phyloP scores from a whole-genome alignment of 2,888 invertebrate genomes.

The Drosophila prostipennis region DNA sequence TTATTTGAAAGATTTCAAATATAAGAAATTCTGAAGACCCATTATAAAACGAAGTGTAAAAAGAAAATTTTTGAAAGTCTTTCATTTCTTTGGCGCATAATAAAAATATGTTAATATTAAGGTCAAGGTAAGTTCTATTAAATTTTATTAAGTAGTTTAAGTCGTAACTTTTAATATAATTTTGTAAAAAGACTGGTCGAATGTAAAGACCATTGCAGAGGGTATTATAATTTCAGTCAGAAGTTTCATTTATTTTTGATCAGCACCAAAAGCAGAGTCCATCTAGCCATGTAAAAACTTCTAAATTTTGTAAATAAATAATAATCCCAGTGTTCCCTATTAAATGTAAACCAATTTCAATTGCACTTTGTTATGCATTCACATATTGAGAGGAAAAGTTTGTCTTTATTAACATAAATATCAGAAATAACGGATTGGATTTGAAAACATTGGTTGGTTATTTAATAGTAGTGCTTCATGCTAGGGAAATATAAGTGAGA shows the following conservation, averaged over 20 bases:
- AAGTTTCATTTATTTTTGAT: too few relatives aligned
- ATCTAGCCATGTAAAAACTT: too few relatives aligned
- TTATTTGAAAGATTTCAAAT: neutral
- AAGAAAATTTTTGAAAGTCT: neutral
- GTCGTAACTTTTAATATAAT: too few relatives aligned
- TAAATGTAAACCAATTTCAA: constrained; percentile 13
- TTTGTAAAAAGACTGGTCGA: too few relatives aligned
- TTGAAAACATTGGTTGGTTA: constrained; percentile 43
- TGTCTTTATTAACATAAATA: constrained; percentile 53
- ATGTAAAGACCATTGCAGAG: too few relatives aligned
- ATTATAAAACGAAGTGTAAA: neutral
- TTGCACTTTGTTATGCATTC: constrained; percentile 57
- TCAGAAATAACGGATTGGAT: constrained; percentile 13
- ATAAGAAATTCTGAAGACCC: neutral
- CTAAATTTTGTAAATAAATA: too few relatives aligned
- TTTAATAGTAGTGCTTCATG: constrained; percentile 62
- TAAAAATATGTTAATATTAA: neutral
- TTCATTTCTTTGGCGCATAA: neutral
- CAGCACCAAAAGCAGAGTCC: too few relatives aligned
- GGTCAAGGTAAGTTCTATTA: neutral
- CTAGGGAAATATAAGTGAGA: constrained; percentile 56
- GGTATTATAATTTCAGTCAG: too few relatives aligned
- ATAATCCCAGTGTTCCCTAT: neutral
- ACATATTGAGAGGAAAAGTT: constrained; percentile 49
- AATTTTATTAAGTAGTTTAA: too few relatives aligned